A percentile compares a stretch with the other conserved stretches of the same genome.
phyloP scores from a whole-genome alignment of 2,113 vertebrate species.

The Nerophis lumbriciformis region DNA sequence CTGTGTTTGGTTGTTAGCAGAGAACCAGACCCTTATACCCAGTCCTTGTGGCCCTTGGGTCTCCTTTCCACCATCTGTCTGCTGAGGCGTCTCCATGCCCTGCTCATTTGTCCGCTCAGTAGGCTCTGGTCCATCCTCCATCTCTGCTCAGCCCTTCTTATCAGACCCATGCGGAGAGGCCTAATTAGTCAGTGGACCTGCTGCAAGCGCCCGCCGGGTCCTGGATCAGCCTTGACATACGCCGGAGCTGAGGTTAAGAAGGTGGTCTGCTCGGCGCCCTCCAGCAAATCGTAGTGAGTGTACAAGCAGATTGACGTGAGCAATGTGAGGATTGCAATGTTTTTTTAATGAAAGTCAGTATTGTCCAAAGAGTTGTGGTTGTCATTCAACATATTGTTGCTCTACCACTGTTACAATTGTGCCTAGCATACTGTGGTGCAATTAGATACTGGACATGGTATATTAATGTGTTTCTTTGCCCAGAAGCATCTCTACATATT shows the following conservation, averaged over 20 bases:
- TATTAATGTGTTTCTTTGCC: constrained; percentile 11
- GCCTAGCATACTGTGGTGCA: constrained; percentile 7
- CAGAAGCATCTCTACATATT: constrained; percentile 8
- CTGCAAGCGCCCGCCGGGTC: constrained; percentile 50
- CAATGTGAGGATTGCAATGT: constrained; percentile 38
- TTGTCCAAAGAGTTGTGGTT: constrained; percentile 18
- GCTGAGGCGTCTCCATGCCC: constrained; percentile 52
- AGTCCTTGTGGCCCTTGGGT: constrained; percentile 40
- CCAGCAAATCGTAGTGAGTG: constrained; percentile 42
- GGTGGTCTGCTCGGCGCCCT: constrained; percentile 56
- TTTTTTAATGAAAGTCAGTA: constrained; percentile 28
- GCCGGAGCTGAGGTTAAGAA: constrained; percentile 55
- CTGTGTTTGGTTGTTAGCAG: constrained; percentile 23
- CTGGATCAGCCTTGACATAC: constrained; percentile 51
- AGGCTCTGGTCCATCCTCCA: constrained; percentile 60
- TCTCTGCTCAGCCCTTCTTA: constrained; percentile 58
- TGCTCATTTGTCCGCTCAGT: constrained; percentile 70
- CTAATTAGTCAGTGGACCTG: constrained; percentile 67
- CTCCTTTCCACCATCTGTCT: constrained; percentile 69
- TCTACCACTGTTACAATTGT: constrained; percentile 5
- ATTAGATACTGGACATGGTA: constrained; percentile 9
- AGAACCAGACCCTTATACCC: constrained; percentile 32
- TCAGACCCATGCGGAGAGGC: constrained; percentile 68
- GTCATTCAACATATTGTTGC: constrained; percentile 11
- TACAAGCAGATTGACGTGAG: constrained; percentile 36